Evolutionary conservation across 2,113 vertebrate genomes (phyloP), one percentile per base, ranked within the genome.

Genomic region (Callipepla californica): DNA sequence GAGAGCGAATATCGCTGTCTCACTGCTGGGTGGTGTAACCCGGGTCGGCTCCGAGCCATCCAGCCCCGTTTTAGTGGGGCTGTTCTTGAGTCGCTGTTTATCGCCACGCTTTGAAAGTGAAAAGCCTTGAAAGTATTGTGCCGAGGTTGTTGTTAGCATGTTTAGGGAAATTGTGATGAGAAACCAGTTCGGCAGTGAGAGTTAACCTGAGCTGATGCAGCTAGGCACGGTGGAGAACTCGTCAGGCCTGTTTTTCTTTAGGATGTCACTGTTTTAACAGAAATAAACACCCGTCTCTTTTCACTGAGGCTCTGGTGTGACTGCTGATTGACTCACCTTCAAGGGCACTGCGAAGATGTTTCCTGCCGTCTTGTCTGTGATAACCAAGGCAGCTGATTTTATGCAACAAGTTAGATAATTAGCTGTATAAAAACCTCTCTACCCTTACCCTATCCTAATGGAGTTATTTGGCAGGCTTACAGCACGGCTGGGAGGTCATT

Each of bases 121-220:
- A 91, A 90, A 85, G 65, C 65, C 53, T 90, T 86, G 77, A 69
- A 72, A 73, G 26, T 73, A 25, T 34, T 45, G 16, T 3, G 15
- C 12, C 42, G 16, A 13, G 34, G 74, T 85, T 87, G 53, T 38
- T 42, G 77, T 23, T 38, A 28, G 78, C 34, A 4, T 81, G 34
- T 89, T 66, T 47, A 89, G 55, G 63, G 81, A 87, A 89, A 92
- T 67, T 26, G 44, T 57, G 70, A 90, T 84, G 92, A 94, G 88
- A 92, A 96, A 94, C 96, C 90, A 96, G 95, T 90, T 94, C 25
- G 68, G 90, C 91, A 47, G 9, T 80, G 84, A 74, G 74, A 26
- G 14, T 55, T 87, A 1, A 3, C 73, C 87, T 85, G 58, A 78
- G 22, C 59, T 95, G 9, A 62, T 69, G 80, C 74, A 77, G 26